Evolutionary conservation across 2,888 invertebrate species (phyloP), one percentile per base, ranked within the genome.

Genomic region (Oscheius sp.): DNA sequence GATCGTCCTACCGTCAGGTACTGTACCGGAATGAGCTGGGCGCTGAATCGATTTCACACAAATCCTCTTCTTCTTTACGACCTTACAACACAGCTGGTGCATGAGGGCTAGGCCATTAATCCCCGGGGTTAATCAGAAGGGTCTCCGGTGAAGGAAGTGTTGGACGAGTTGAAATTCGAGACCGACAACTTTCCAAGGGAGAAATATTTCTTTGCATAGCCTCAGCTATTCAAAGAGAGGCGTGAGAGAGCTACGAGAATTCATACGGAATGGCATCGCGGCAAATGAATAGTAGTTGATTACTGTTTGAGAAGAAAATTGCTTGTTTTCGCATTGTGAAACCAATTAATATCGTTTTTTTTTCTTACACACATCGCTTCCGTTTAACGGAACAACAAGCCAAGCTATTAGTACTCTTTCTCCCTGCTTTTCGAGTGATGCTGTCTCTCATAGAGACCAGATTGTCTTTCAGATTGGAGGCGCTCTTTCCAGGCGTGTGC

Each of bases 1-100:
- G n/a, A 30, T 59, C 59, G 24, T 30, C 26, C n/a, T 59, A 41
- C 26, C 59, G 9, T 41, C 38, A 59, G 59, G 59, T 59, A 54
- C 26, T 17, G 44, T 56, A n/a, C n/a, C n/a, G 41, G 4, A 41
- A 41, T 41, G n/a, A 41, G 20, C 20, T 17, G 36, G 36, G 36
- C n/a, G 36, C 8, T 36, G 36, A 36, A 20, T 41, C 20, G 14
- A 22, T 47, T 47, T 47, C 24, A 20, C 12, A 14, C 22, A 62
- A 9, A 51, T 47, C 22, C 62, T 59, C 45, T 45, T 38, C 66
- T 32, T 30, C 14, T 54, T 59, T 57, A 57, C 57, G 33, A 57
- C 28, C 59, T 47, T 32, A 41, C 57, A 67, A 49, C 54, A 54
- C 33, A 54, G 17, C 22, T 22, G 47, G n/a, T 8, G 17, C 14